A percentile compares a stretch with the other conserved stretches of the same genome.
phyloP scores from a whole-genome alignment of 2,113 vertebrate genomes.

The Leucosticte australis region DNA sequence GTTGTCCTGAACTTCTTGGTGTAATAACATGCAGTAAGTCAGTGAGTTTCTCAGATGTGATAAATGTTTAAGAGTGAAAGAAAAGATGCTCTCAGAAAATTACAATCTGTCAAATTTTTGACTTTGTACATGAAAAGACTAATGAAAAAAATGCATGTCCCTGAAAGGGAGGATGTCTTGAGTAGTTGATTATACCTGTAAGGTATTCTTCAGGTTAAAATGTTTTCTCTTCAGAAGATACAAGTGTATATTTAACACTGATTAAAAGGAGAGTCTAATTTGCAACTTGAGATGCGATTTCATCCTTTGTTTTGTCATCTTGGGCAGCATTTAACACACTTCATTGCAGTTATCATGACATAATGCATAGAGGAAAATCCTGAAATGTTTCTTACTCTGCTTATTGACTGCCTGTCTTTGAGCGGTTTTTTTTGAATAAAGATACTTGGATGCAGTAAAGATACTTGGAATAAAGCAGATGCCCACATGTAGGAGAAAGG shows the following conservation, averaged over 20 bases:
- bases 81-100: background rate
- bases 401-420: background rate
- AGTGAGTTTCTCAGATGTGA: background rate
- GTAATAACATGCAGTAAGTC: background rate
- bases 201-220: conserved; percentile 11
- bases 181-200: background rate
- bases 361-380: background rate
- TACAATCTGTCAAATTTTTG: background rate
- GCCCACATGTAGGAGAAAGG: background rate
- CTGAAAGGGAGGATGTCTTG: background rate
- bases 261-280: background rate
- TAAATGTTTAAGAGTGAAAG: background rate
- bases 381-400: background rate
- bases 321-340: background rate
- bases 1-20: background rate
- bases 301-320: background rate
- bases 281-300: background rate
- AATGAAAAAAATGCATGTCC: background rate
- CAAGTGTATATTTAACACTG: background rate
- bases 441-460: background rate
- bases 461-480: background rate
- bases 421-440: background rate
- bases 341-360: background rate
- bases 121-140: background rate
- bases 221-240: background rate